These are phyloP conservation scores for Cephus nigrinus DNA, from an alignment of 2,888 invertebrate genomes.

Conservation along the genomic window DNA sequence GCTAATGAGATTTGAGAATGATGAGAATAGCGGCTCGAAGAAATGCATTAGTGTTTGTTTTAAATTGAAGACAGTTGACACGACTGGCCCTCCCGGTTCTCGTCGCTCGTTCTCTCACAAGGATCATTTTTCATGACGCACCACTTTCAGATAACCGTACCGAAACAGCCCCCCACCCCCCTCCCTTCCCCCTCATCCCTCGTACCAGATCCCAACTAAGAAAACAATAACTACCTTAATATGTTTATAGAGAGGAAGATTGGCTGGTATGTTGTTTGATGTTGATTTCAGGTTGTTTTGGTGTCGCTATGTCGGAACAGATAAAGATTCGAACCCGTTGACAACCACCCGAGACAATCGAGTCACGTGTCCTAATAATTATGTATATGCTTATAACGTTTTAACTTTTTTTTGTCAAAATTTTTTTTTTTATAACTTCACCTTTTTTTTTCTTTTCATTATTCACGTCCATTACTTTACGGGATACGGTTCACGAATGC, in stretches of 20 bases:
- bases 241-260: conserved; percentile 49
- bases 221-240: conserved; percentile 47
- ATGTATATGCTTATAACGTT: neutral
- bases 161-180: conserved; percentile 12
- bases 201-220: neutral
- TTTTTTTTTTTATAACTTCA: neutral
- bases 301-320: conserved; percentile 45
- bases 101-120: conserved; percentile 50
- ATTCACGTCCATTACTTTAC: neutral
- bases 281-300: conserved; percentile 53
- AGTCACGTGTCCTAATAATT: neutral
- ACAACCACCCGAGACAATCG: conserved; percentile 42
- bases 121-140: conserved; percentile 58
- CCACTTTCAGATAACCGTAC: conserved; percentile 48
- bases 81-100: conserved; percentile 30
- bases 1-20: neutral
- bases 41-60: conserved; percentile 44
- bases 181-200: conserved; percentile 15
- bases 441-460: neutral
- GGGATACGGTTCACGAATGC: neutral
- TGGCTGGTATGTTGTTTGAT: conserved; percentile 53
- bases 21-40: conserved; percentile 2
- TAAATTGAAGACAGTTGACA: conserved; percentile 42
- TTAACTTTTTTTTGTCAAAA: neutral
- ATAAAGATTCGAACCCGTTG: conserved; percentile 38